A percentile compares a stretch with the other conserved stretches of the same genome.
phyloP scores from a whole-genome alignment of 2,113 vertebrate species.

The Oncorhynchus nerka region DNA sequence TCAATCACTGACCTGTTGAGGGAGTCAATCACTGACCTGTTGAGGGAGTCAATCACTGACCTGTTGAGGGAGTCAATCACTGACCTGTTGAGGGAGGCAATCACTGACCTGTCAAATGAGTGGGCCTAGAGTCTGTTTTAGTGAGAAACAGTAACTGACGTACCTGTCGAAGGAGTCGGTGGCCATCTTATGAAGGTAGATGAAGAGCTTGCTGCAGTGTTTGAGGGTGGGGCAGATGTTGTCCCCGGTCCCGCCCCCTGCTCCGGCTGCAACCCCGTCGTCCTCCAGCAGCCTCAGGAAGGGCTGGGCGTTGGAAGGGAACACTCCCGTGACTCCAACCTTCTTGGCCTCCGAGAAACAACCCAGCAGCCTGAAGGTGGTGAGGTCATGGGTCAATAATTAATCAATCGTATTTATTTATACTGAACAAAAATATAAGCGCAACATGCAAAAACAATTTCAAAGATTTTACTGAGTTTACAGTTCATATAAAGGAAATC shows the following conservation, averaged over 20 bases:
- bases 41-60: too few relatives aligned
- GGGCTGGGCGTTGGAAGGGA: constrained; percentile 89
- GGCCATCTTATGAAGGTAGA: constrained; percentile 97
- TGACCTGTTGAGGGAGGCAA: not conserved
- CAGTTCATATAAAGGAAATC: too few relatives aligned
- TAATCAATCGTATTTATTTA: not conserved
- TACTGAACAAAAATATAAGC: too few relatives aligned
- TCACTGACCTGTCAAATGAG: too few relatives aligned
- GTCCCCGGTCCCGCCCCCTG: constrained; percentile 77
- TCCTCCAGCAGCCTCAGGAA: constrained; percentile 95
- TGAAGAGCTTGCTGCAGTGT: constrained; percentile 97
- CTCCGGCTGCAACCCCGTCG: constrained; percentile 76
- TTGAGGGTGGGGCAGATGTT: constrained; percentile 86
- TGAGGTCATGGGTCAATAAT: not conserved
- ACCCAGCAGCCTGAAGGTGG: constrained; percentile 81
- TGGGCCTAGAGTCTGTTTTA: not conserved
- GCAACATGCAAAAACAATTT: too few relatives aligned
- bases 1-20: too few relatives aligned
- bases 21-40: too few relatives aligned
- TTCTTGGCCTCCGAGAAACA: constrained; percentile 95
- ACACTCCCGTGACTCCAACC: constrained; percentile 80
- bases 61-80: not conserved
- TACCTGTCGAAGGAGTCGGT: constrained; percentile 99
- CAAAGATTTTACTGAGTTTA: too few relatives aligned
- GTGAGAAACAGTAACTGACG: not conserved